A percentile compares a stretch with the other conserved stretches of the same genome.
Evolutionary conservation across 2,888 invertebrate species (phyloP).

Genomic region (Philhelius pedissequus): DNA sequence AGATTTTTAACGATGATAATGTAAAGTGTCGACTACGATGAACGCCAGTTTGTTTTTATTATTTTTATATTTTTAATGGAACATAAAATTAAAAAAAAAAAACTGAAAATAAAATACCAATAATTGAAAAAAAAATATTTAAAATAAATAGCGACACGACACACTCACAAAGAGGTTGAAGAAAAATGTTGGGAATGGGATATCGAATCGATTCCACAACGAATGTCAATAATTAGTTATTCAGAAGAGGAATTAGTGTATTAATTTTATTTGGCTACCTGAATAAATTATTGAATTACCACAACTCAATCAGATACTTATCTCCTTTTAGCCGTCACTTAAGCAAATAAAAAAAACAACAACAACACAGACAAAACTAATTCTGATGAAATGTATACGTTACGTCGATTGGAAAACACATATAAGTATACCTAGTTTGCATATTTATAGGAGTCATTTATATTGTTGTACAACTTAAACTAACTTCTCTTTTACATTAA

Average conservation of each 20-base stretch:
- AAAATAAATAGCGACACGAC: not conserved
- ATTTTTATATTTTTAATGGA: not conserved
- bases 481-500: not conserved
- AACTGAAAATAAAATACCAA: not conserved
- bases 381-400: slow-evolving; percentile 14
- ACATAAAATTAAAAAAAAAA: not conserved
- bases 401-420: slow-evolving; percentile 13
- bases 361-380: not conserved
- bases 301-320: slow-evolving; percentile 47
- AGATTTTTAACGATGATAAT: not conserved
- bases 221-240: slow-evolving; percentile 64
- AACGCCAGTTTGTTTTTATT: not conserved
- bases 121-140: not conserved
- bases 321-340: slow-evolving; percentile 34
- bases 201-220: slow-evolving; percentile 55
- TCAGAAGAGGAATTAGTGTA: slow-evolving; percentile 62
- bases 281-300: slow-evolving; percentile 60
- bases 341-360: not conserved
- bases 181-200: slow-evolving; percentile 17
- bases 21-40: not conserved
- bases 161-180: not conserved
- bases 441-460: not conserved
- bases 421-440: not conserved
- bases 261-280: slow-evolving; percentile 67
- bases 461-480: not conserved